A percentile compares a stretch with the other conserved stretches of the same genome.
Conservation (phyloP, 2,113 vertebrate genomes). For the Jaculus jaculus region DNA sequence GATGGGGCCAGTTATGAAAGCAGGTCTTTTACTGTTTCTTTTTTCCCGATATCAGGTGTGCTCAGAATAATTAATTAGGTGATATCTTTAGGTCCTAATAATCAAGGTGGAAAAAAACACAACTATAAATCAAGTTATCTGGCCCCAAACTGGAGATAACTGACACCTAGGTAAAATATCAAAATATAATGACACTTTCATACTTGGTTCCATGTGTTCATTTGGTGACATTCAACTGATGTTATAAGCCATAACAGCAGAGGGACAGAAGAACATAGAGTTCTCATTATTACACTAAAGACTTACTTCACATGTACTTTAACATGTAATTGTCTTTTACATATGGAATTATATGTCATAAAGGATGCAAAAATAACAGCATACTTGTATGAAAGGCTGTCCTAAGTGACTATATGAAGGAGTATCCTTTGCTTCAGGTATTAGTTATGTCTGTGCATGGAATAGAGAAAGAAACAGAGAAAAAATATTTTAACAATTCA, state of each 20-base stretch:
- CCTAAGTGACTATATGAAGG: neutral
- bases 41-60: neutral
- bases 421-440: neutral
- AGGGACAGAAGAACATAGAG: neutral
- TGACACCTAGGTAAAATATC: neutral
- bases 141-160: neutral
- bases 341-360: fast-evolving
- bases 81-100: neutral
- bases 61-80: neutral
- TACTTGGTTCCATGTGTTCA: fast-evolving
- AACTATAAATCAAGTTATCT: neutral
- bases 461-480: neutral
- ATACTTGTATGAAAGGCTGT: neutral
- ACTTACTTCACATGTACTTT: neutral
- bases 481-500: neutral
- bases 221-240: neutral
- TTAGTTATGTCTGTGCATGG: neutral
- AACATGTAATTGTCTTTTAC: neutral
- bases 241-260: too few species aligned
- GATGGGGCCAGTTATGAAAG: neutral
- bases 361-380: neutral
- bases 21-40: neutral
- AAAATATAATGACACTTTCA: neutral
- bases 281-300: neutral
- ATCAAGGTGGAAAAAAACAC: neutral